These are phyloP conservation scores for Phaetusa simplex DNA, from an alignment of 2,113 vertebrate genomes.

Conservation along the genomic window DNA sequence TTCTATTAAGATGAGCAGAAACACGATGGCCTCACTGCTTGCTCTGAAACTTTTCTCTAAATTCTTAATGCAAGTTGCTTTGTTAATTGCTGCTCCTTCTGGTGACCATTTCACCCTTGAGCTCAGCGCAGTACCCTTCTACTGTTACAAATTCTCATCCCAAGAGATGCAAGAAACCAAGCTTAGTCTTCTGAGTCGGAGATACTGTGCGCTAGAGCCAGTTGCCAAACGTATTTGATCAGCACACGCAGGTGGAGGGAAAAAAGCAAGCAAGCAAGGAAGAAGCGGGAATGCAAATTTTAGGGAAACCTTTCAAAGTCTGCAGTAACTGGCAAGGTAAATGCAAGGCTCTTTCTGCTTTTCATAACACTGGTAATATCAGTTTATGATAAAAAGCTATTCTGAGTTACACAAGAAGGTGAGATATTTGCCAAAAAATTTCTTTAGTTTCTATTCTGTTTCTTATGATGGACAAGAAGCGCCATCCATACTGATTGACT, in stretches of 20 bases:
- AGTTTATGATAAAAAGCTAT: slow-evolving; percentile 54
- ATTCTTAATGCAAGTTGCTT: neutral
- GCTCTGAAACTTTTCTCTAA: neutral
- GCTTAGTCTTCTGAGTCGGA: neutral
- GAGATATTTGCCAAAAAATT: slow-evolving; percentile 62
- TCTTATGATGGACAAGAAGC: slow-evolving; percentile 69
- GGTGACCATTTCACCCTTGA: neutral
- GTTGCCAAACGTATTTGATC: neutral
- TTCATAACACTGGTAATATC: slow-evolving; percentile 34
- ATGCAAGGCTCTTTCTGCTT: slow-evolving; percentile 36
- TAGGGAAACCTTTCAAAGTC: slow-evolving; percentile 30
- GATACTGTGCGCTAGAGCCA: neutral
- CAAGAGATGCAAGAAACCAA: neutral
- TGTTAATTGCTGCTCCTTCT: neutral
- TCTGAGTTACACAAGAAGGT: slow-evolving; percentile 39
- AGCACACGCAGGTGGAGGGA: neutral
- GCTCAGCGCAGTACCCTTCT: neutral
- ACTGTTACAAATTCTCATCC: neutral
- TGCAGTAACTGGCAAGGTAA: slow-evolving; percentile 28
- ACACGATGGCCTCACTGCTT: neutral
- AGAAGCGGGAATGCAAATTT: slow-evolving; percentile 9
- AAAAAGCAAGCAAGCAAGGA: neutral
- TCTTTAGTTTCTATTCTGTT: slow-evolving; percentile 43
- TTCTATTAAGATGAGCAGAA: neutral
- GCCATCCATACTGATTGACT: slow-evolving; percentile 71